Evolutionary conservation across 2,888 invertebrate species (phyloP).

Genomic region (Podotricha telesiphe): DNA sequence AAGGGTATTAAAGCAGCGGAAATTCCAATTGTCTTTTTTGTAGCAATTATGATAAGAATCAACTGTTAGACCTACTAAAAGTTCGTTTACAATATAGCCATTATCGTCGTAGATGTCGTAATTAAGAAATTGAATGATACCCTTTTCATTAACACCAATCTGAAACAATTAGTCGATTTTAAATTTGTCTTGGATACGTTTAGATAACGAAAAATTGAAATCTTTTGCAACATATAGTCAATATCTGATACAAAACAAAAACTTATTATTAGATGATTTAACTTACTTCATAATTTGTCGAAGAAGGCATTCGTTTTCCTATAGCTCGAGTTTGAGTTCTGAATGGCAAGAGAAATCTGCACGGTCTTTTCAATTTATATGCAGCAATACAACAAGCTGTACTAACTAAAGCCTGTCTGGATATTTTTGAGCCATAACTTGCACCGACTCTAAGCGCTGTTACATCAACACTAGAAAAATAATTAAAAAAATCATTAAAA

Average conservation of each 20-base stretch:
- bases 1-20: constrained; percentile 50
- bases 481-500: background rate
- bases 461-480: constrained; percentile 59
- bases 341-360: constrained; percentile 87
- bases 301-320: constrained; percentile 86
- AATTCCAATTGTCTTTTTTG: constrained; percentile 54
- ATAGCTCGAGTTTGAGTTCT: constrained; percentile 88
- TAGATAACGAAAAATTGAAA: background rate
- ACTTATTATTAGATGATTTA: background rate
- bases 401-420: constrained; percentile 82
- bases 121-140: constrained; percentile 79
- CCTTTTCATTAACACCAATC: constrained; percentile 65
- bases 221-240: background rate
- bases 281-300: constrained; percentile 85
- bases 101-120: constrained; percentile 75
- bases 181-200: background rate
- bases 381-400: constrained; percentile 89
- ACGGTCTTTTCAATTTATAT: constrained; percentile 85
- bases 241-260: background rate
- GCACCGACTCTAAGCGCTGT: constrained; percentile 75
- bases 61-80: constrained; percentile 41
- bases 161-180: constrained; percentile 33
- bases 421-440: constrained; percentile 88
- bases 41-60: constrained; percentile 56
- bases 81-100: constrained; percentile 66